Evolutionary conservation across 2,888 invertebrate genomes (phyloP).

Genomic region (Zaprionus obscuricornis): DNA sequence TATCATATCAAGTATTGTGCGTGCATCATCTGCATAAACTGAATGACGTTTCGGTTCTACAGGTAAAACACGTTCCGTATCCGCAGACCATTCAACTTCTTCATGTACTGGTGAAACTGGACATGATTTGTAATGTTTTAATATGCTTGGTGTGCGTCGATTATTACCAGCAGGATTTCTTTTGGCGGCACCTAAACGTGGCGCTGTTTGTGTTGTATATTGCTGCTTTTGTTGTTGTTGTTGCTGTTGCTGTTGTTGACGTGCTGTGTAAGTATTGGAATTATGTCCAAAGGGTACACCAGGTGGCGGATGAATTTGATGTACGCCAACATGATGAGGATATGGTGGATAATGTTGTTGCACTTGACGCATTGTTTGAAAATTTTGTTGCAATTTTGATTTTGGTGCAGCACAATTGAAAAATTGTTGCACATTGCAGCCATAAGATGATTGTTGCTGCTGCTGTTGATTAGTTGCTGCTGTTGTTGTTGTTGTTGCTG

Average conservation of each 20-base stretch:
- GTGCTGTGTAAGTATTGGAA: constrained; percentile 52
- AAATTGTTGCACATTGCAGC: constrained; percentile 63
- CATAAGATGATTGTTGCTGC: constrained; percentile 10
- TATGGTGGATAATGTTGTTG: constrained; percentile 84
- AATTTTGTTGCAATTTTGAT: constrained; percentile 83
- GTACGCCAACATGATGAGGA: constrained; percentile 83
- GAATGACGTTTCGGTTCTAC: constrained; percentile 82
- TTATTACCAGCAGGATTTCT: constrained; percentile 79
- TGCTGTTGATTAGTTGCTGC: constrained; percentile 11
- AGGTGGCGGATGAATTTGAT: constrained; percentile 80
- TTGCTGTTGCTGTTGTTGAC: constrained; percentile 7
- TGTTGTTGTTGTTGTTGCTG: constrained; percentile 51
- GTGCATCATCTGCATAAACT: constrained; percentile 84
- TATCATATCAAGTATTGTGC: constrained; percentile 86
- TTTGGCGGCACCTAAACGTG: constrained; percentile 58
- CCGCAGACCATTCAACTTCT: constrained; percentile 87
- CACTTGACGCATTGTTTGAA: constrained; percentile 83
- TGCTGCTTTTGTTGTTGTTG: too few species aligned
- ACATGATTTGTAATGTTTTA: constrained; percentile 89
- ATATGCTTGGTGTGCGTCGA: constrained; percentile 84
- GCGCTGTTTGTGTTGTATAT: constrained; percentile 36
- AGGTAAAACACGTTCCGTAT: constrained; percentile 71
- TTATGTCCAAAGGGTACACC: constrained; percentile 71
- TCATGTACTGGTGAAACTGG: constrained; percentile 93
- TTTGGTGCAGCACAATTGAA: constrained; percentile 84